These are phyloP conservation scores for Lithophane semibrunnea DNA, from an alignment of 2,888 invertebrate species.

Conservation along the genomic window DNA sequence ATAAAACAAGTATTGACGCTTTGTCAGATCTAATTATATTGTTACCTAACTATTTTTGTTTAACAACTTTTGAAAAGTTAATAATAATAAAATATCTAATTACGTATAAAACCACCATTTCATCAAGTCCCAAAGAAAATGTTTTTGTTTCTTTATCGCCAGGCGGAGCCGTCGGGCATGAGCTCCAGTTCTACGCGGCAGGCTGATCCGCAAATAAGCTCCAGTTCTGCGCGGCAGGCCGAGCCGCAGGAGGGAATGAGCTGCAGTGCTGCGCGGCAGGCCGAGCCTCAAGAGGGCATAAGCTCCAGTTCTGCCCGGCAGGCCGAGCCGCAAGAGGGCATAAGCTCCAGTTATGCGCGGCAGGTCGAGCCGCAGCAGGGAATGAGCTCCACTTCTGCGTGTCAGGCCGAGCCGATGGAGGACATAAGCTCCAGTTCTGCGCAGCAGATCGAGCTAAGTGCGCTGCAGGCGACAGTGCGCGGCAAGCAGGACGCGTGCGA, in stretches of 20 bases:
- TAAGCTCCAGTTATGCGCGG: conserved; percentile 91
- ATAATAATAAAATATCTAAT: no score
- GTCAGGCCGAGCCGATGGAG: conserved; percentile 71
- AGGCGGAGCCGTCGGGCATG: neutral
- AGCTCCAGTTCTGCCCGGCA: conserved; percentile 84
- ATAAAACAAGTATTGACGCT: no score
- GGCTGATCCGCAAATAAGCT: conserved; percentile 63
- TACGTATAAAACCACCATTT: neutral
- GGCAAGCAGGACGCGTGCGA: neutral
- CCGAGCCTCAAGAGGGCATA: conserved; percentile 85
- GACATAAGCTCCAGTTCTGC: conserved; percentile 90
- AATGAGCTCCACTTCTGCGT: conserved; percentile 86
- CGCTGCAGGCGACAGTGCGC: neutral
- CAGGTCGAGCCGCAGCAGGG: conserved; percentile 85
- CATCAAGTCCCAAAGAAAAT: no score
- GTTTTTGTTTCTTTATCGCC: neutral
- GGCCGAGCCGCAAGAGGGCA: neutral
- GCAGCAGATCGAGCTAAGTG: conserved; percentile 73
- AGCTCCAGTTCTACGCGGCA: conserved; percentile 89
- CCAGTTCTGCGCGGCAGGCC: conserved; percentile 85
- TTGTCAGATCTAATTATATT: no score
- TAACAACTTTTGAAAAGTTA: no score
- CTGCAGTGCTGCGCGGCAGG: conserved; percentile 91
- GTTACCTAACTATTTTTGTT: no score
- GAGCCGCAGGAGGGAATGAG: neutral